Percentiles rank a stretch among this genome's conserved stretches.
Conservation (phyloP, 64 coral and sea anemone species). For the Stichodactyla mertensii region DNA sequence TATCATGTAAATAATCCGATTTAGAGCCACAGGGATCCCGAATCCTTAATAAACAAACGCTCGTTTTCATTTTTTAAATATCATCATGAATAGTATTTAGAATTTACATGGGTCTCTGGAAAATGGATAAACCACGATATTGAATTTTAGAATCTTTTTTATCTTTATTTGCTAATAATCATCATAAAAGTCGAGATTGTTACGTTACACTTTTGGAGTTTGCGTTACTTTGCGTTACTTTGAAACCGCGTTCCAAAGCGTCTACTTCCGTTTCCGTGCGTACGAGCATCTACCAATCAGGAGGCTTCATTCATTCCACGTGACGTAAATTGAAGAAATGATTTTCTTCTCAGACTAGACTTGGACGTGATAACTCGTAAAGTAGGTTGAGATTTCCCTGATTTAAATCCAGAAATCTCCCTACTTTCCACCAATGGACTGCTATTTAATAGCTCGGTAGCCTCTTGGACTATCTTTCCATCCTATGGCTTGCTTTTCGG, state of each 20-base stretch:
- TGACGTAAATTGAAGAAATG: not conserved
- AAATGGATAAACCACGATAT: not conserved
- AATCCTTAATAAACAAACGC: no score
- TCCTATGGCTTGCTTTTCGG: not conserved
- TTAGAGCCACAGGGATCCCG: no score
- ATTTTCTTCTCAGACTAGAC: not conserved
- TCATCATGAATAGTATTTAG: no score
- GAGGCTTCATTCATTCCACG: not conserved
- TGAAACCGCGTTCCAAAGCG: not conserved
- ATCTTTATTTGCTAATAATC: no score
- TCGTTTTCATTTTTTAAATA: no score
- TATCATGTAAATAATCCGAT: no score
- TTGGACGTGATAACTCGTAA: not conserved
- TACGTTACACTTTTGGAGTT: not conserved
- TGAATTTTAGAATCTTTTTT: not conserved
- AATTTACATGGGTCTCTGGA: not conserved
- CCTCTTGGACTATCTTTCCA: not conserved
- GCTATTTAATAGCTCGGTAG: not conserved
- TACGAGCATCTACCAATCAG: not conserved
- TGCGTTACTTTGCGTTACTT: not conserved
- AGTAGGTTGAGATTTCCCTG: conserved; percentile 11
- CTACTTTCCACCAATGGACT: not conserved
- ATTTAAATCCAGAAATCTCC: conserved; percentile 15
- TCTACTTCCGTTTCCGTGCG: conserved; percentile 15
- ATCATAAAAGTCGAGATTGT: no score